Percentiles rank a stretch among this genome's conserved stretches.
phyloP scores from a whole-genome alignment of 2,797 vertebrate genomes.

The Spea hammondii region DNA sequence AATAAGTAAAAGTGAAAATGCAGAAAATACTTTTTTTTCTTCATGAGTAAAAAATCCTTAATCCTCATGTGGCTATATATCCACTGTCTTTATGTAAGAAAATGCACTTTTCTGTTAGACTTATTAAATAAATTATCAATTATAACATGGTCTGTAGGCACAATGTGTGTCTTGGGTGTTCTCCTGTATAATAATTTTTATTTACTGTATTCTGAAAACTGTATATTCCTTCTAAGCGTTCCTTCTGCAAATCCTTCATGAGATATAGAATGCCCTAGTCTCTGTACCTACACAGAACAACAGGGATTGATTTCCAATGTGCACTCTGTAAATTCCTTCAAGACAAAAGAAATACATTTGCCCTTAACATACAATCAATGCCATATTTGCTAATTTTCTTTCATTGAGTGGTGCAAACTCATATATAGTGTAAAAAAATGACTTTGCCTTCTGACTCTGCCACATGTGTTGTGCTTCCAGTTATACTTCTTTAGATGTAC shows the following conservation, averaged over 20 bases:
- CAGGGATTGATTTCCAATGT: conserved; percentile 43
- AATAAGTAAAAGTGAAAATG: too few relatives aligned
- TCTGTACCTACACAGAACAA: conserved; percentile 22
- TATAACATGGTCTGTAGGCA: neutral
- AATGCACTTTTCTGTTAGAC: too few relatives aligned
- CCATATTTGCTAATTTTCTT: conserved; percentile 16
- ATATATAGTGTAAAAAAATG: conserved; percentile 35
- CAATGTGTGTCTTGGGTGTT: neutral
- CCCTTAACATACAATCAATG: conserved; percentile 45
- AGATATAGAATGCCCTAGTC: conserved; percentile 16
- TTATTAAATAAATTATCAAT: too few relatives aligned
- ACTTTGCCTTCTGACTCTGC: conserved; percentile 4
- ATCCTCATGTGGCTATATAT: too few relatives aligned
- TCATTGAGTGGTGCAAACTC: conserved; percentile 7
- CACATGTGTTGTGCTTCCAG: conserved; percentile 17
- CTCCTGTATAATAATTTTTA: neutral
- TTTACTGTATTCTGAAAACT: conserved; percentile 19
- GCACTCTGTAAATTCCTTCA: conserved; percentile 31
- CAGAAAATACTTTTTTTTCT: too few relatives aligned
- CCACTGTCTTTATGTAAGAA: too few relatives aligned
- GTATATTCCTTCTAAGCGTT: neutral
- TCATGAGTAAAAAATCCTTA: too few relatives aligned
- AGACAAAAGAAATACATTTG: conserved; percentile 25
- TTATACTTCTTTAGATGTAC: conserved; percentile 25
- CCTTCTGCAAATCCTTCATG: conserved; percentile 18